Evolutionary conservation across 2,888 invertebrate species (phyloP).

Genomic region (Troglohyphantes excavatus): DNA sequence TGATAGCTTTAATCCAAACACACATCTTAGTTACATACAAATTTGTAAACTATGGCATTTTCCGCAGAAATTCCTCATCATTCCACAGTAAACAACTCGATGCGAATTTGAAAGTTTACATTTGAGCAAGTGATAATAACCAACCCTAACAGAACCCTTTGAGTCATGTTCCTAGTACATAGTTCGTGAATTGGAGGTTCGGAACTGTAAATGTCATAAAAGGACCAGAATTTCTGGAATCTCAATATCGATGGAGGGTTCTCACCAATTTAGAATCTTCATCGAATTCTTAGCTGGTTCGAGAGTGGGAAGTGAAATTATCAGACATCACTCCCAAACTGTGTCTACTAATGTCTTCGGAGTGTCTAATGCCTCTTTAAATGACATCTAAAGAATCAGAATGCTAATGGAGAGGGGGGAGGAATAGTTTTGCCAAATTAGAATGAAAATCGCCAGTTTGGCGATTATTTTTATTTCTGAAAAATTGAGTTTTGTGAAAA

Average conservation of each 20-base stretch:
- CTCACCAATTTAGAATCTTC: conserved; percentile 7
- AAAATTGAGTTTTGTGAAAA: too few species aligned
- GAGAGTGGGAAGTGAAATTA: conserved; percentile 49
- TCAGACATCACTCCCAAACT: conserved; percentile 47
- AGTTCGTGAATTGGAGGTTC: too few species aligned
- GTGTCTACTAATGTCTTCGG: conserved; percentile 66
- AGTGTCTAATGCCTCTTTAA: conserved; percentile 72
- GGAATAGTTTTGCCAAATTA: background rate
- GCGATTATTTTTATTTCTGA: too few species aligned
- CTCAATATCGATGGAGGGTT: background rate
- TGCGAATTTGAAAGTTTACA: conserved; percentile 33
- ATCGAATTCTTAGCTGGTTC: background rate
- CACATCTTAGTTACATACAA: too few species aligned
- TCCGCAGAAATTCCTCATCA: conserved; percentile 11
- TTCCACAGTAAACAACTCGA: background rate
- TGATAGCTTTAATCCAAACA: too few species aligned
- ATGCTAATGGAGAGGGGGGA: conserved; percentile 67
- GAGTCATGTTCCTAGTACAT: too few species aligned
- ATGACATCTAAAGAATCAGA: conserved; percentile 75
- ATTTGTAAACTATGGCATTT: too few species aligned
- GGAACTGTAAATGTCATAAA: too few species aligned
- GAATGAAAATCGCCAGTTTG: too few species aligned
- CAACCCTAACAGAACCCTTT: too few species aligned
- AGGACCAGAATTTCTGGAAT: too few species aligned
- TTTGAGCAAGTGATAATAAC: background rate